Percentiles rank a stretch among this genome's conserved stretches.
Evolutionary conservation across 2,888 invertebrate genomes (phyloP).

Genomic region (Falcaria lacertinaria): DNA sequence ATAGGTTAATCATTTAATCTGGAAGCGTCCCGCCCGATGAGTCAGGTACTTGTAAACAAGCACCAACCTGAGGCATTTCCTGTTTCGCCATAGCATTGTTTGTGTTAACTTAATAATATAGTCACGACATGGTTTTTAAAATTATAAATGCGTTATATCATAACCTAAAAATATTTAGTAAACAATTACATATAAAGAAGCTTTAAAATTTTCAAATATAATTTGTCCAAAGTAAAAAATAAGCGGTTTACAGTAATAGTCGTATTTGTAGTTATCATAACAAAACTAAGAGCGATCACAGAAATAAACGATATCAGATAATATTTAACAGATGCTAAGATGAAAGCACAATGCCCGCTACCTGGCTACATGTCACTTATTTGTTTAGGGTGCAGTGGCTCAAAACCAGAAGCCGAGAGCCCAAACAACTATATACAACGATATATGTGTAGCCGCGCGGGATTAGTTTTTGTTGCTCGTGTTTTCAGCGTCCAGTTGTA

Average conservation of each 20-base stretch:
- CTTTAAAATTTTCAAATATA: too few species aligned
- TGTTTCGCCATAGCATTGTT: conserved; percentile 22
- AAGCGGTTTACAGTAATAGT: conserved; percentile 1
- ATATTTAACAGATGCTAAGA: conserved; percentile 71
- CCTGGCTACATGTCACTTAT: conserved; percentile 71
- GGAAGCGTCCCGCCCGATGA: conserved; percentile 34
- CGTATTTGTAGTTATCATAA: conserved; percentile 2
- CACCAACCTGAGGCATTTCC: conserved; percentile 43
- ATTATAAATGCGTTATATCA: too few species aligned
- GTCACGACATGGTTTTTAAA: too few species aligned
- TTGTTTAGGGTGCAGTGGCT: conserved; percentile 73
- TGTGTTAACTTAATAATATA: neutral
- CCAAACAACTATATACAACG: conserved; percentile 50
- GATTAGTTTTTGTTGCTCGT: conserved; percentile 68
- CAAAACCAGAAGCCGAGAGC: conserved; percentile 74
- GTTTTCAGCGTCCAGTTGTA: conserved; percentile 58
- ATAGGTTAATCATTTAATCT: conserved; percentile 42
- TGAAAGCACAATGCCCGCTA: conserved; percentile 59
- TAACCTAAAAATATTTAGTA: too few species aligned
- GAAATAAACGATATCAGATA: conserved; percentile 68
- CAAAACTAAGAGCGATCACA: conserved; percentile 2
- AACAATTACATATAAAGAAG: neutral
- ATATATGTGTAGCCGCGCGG: conserved; percentile 39
- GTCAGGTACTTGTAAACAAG: conserved; percentile 29
- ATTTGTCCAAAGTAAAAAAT: too few species aligned